phyloP scores from a whole-genome alignment of 2,888 invertebrate species.

The Colletes collaris region DNA sequence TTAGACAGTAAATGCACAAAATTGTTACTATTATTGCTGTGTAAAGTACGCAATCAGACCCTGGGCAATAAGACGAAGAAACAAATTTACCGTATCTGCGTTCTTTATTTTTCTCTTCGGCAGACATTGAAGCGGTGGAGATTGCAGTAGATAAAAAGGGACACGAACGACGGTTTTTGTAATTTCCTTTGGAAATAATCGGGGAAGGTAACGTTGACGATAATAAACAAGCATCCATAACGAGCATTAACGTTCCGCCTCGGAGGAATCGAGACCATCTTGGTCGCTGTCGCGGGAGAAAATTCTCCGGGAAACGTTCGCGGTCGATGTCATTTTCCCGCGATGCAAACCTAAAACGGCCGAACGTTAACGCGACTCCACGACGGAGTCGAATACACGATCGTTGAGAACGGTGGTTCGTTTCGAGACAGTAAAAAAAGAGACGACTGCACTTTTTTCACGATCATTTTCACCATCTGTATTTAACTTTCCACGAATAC shows the following conservation, averaged over 20 bases:
- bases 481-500: too few relatives aligned
- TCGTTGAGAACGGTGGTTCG: too few relatives aligned
- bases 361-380: too few relatives aligned
- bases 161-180: neutral
- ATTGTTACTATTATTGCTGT: too few relatives aligned
- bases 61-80: too few relatives aligned
- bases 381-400: too few relatives aligned
- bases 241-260: conserved; percentile 18
- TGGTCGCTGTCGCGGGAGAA: neutral
- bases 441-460: too few relatives aligned
- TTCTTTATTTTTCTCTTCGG: neutral
- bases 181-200: conserved; percentile 18
- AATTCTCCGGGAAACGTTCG: conserved; percentile 14
- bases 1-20: too few relatives aligned
- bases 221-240: conserved; percentile 18
- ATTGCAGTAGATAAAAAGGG: neutral
- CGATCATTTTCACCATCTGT: too few relatives aligned
- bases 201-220: neutral
- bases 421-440: too few relatives aligned
- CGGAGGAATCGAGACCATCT: neutral
- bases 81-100: neutral
- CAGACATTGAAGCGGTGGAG: neutral
- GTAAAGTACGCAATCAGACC: too few relatives aligned
- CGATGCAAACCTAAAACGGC: neutral
- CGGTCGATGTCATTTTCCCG: neutral